Conservation (phyloP, 2,113 vertebrate species). For the Propithecus coquereli region DNA sequence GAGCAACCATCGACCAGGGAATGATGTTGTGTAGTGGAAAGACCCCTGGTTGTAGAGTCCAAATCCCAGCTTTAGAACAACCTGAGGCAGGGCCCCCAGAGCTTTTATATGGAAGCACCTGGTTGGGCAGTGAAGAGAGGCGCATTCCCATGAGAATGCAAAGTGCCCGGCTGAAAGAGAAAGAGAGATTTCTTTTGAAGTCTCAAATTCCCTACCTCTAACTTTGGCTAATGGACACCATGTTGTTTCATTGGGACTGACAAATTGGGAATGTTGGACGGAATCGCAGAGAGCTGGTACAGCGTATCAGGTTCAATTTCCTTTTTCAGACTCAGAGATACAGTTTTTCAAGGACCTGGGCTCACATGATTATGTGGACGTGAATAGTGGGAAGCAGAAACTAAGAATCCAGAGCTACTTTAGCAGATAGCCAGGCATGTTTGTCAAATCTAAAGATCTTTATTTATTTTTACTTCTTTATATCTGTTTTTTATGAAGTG, state of each 20-base stretch:
- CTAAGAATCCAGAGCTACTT: neutral
- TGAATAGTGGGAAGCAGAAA: neutral
- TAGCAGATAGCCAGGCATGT: neutral
- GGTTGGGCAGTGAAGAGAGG: neutral
- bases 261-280: neutral
- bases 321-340: neutral
- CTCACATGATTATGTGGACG: neutral
- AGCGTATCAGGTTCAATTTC: neutral
- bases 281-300: neutral
- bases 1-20: neutral
- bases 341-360: neutral
- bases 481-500: neutral
- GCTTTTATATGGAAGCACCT: neutral
- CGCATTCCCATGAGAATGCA: neutral
- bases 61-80: neutral
- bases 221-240: neutral
- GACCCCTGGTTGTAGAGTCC: neutral
- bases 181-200: neutral
- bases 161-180: neutral
- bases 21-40: neutral
- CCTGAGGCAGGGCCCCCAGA: neutral
- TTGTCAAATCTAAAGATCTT: neutral
- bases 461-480: neutral
- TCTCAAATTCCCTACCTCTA: conserved; percentile 8
- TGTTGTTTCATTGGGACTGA: neutral